Evolutionary conservation across 2,797 vertebrate species (phyloP), one percentile per base, ranked within the genome.

Genomic region (Poeciliopsis gracilis): DNA sequence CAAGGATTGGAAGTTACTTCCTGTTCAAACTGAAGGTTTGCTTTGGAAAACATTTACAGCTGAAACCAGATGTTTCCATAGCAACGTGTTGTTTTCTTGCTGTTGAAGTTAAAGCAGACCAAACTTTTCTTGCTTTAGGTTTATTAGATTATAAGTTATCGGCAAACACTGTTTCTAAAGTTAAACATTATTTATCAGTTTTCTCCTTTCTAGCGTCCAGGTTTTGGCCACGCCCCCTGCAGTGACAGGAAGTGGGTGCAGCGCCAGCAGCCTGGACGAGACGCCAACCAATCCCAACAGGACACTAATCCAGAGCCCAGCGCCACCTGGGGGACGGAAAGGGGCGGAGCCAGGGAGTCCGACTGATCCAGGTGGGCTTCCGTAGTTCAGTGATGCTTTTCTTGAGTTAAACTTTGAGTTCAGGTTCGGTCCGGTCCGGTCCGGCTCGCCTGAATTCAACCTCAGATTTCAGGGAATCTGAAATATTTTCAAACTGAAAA

Each of bases 181-280:
- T 55, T 55, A 25, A 55, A n/a, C 9, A n/a, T 25, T 57, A 12
- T 59, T 28, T 2, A 59, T 28, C n/a, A 30, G n/a, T 59, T 28
- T 30, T 59, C 13, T 61, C 28, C 28, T 2, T 7, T 30, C 16
- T 8, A 84, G 73, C 45, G 28, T 5, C 6, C 81, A 74, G 72
- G 36, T 6, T 8, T 13, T 89, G 77, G 79, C 59, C 67, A 89
- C 85, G 4, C 91, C 91, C 51, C 91, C 91, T 51, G 84, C 81
- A 43, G 88, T 80, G 90, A 80, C 73, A 8, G 87, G 84, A 46
- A 72, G 80, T 20, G 84, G 61, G 77, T 89, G 81, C 67, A 89
- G 83, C 53, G 49, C 87, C 59, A 79, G 83, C 84, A 83, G 76
- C 33, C 47, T 73, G 0, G 89, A 90, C 4, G 79, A 85, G 7